A percentile compares a stretch with the other conserved stretches of the same genome.
Conservation (phyloP, 2,797 vertebrate species). For the Hippopotamyrus pictus region DNA sequence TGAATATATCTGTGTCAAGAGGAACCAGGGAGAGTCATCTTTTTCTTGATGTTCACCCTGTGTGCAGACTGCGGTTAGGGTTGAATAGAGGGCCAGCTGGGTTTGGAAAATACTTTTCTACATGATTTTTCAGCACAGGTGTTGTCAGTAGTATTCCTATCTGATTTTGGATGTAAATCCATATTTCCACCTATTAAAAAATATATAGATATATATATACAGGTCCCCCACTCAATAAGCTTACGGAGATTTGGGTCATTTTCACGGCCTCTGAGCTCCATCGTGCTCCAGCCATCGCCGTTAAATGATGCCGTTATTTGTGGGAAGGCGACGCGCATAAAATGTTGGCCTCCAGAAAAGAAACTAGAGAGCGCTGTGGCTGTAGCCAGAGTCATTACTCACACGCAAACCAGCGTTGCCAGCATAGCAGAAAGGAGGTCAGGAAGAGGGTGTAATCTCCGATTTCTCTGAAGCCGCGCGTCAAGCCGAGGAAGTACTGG, state of each 20-base stretch:
- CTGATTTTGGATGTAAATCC: background rate
- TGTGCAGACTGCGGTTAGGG: background rate
- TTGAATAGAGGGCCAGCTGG: background rate
- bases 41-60: background rate
- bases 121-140: background rate
- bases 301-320: conserved; percentile 3
- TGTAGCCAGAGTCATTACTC: background rate
- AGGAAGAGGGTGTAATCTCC: conserved; percentile 1
- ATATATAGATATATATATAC: background rate
- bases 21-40: background rate
- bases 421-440: conserved; percentile 7
- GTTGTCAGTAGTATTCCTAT: background rate
- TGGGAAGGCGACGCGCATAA: background rate
- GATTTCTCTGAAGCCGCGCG: background rate
- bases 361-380: background rate
- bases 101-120: background rate
- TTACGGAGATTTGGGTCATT: background rate
- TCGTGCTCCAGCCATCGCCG: background rate
- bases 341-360: background rate
- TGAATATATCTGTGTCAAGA: background rate
- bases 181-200: background rate
- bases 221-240: background rate
- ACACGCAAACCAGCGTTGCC: background rate
- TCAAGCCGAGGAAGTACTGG: background rate
- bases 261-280: background rate